These are phyloP conservation scores for Neoniphon sammara DNA, from an alignment of 2,797 vertebrate species.

Conservation along the genomic window DNA sequence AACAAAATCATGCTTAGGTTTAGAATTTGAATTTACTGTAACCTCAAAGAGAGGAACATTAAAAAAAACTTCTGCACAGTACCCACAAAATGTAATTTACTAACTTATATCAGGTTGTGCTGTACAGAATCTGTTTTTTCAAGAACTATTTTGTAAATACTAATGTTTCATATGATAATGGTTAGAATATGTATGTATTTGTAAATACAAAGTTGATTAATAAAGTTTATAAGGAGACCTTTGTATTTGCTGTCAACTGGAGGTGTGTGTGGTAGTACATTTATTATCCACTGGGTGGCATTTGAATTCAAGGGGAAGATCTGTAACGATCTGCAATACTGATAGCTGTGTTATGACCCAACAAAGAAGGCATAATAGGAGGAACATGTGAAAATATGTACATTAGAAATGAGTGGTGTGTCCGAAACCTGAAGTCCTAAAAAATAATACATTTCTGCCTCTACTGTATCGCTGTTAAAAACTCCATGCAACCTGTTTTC, in stretches of 20 bases:
- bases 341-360: too few species aligned
- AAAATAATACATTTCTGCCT: too few species aligned
- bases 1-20: conserved; percentile 55
- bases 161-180: conserved; percentile 83
- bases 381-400: too few species aligned
- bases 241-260: conserved; percentile 52
- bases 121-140: conserved; percentile 74
- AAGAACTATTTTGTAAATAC: conserved; percentile 83
- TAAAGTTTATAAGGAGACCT: conserved; percentile 84
- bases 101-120: conserved; percentile 82
- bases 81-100: conserved; percentile 77
- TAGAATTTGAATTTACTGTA: conserved; percentile 57
- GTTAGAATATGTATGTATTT: conserved; percentile 85
- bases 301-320: not conserved
- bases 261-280: not conserved
- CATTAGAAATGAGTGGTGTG: too few species aligned
- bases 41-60: conserved; percentile 45
- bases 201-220: conserved; percentile 85
- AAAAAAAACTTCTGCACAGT: conserved; percentile 72
- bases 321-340: too few species aligned
- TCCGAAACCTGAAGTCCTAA: too few species aligned
- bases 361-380: too few species aligned
- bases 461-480: too few species aligned
- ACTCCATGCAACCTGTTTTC: too few species aligned
- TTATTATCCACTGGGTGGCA: conserved; percentile 33